Evolutionary conservation across 2,888 invertebrate genomes (phyloP), one percentile per base, ranked within the genome.

Genomic region (Dynastes hyllus): DNA sequence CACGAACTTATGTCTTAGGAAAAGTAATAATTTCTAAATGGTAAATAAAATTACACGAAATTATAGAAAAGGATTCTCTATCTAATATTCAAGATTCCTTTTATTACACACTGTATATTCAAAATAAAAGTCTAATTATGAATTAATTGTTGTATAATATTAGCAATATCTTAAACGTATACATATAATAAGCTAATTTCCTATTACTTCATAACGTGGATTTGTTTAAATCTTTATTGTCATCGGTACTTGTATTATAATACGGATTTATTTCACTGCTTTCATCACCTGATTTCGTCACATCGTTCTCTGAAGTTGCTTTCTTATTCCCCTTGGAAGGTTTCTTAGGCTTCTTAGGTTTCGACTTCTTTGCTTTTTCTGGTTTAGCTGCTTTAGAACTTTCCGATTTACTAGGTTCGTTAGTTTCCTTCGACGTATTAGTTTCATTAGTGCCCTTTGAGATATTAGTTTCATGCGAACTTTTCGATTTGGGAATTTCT

Each of bases 201-300:
- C 2, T 45, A 45, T 8, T 45, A 11, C 11, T 11, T 45, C 45
- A 8, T 45, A 58, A 58, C 22, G n/a, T n/a, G n/a, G 5, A 1
- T 58, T 58, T 8, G 22, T 58, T 8, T 13, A 5, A 63, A 63
- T 11, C 63, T 63, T 63, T 71, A 40, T 22, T 70, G 9, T 79
- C 79, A 37, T 79, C 79, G 8, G 65, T 75, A 29, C 77, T 78
- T 13, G 58, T 78, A 40, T 73, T 75, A 45, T 73, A 78, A 63
- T 55, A 80, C 4, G 50, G 70, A 58, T 79, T 11, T 45, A 45
- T 70, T 27, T 73, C 58, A 58, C 61, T 70, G 40, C 53, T 53
- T 32, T 77, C 77, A 8, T n/a, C 58, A 11, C 66, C 29, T 5
- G 73, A 58, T 67, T 79, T 63, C 55, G 22, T 37, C n/a, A 32